Evolutionary conservation across 2,888 invertebrate genomes (phyloP), one percentile per base, ranked within the genome.

Genomic region (Cataglyphis rosenhaueri): DNA sequence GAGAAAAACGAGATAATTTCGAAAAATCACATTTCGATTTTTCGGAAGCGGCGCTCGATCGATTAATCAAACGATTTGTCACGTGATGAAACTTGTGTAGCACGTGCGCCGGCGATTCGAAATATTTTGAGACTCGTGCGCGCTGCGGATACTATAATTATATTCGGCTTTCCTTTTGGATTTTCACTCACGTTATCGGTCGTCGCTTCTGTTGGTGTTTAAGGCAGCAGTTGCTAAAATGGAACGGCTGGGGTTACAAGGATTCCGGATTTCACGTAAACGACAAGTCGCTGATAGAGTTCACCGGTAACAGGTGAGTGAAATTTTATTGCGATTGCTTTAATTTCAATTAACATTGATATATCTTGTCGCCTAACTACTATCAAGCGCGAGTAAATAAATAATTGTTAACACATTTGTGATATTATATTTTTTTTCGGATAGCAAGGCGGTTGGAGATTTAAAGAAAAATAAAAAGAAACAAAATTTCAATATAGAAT

Each of bases 231-330:
- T 95, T 98, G 52, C 95, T 99, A 73, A 99, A 99, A 95, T 99
- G 99, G 99, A 99, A 99, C 95, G 99, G 99, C 32, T 99, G 99
- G 99, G 99, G 99, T n/a, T 99, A 99, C 95, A 97, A 97, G 88
- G 99, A 99, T 95, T 98, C 99, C 0, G 96, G 96, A 94, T 99
- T 99, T 94, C 94, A 96, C 74, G 93, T 97, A 8, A 96, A 96
- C 89, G 95, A 97, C 82, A 96, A 96, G 85, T 95, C 95, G 5
- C 95, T 96, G n/a, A 96, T 98, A 68, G 96, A 96, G 86, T 99
- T 99, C 94, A 97, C 97, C 2, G 99, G 99, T 66, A 96, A 97
- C 92, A 97, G 98, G 98, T 98, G 94, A 95, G 95, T 52, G 12
- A 1, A n/a, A 55, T 4, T 9, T 71, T 35, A 15, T 8, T 21